phyloP scores from a whole-genome alignment of 2,797 vertebrate species.

The Brachyrhaphis roseni region DNA sequence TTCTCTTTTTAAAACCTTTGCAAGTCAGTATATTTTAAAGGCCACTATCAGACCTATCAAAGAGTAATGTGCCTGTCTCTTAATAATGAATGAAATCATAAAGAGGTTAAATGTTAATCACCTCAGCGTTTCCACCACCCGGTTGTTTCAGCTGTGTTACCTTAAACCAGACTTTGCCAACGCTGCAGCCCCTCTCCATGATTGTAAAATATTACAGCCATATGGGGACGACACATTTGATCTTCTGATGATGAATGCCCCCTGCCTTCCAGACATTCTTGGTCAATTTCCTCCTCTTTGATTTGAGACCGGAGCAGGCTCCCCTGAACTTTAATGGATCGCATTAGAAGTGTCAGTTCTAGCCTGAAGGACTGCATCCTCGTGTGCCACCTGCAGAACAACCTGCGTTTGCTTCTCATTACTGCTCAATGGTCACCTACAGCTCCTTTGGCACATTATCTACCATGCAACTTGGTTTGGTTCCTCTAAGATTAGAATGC shows the following conservation, averaged over 20 bases:
- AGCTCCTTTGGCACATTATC: slow-evolving; percentile 10
- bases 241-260: slow-evolving; percentile 71
- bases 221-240: slow-evolving; percentile 70
- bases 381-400: slow-evolving; percentile 32
- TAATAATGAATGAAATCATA: slow-evolving; percentile 32
- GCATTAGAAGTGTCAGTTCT: slow-evolving; percentile 56
- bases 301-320: slow-evolving; percentile 62
- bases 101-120: slow-evolving; percentile 52
- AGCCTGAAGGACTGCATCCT: slow-evolving; percentile 44
- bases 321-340: slow-evolving; percentile 66
- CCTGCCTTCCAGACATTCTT: slow-evolving; percentile 71
- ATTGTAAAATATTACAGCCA: slow-evolving; percentile 66
- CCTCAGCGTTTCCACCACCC: slow-evolving; percentile 19
- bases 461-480: not conserved
- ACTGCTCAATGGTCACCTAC: slow-evolving; percentile 4
- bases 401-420: slow-evolving; percentile 43
- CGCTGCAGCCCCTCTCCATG: slow-evolving; percentile 32
- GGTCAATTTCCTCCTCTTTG: slow-evolving; percentile 74
- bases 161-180: slow-evolving; percentile 39
- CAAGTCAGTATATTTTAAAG: slow-evolving; percentile 24
- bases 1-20: slow-evolving; percentile 28
- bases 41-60: slow-evolving; percentile 6
- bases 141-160: slow-evolving; percentile 31
- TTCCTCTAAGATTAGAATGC: not conserved
- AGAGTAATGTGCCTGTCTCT: slow-evolving; percentile 35